Evolutionary conservation across 2,888 invertebrate species (phyloP).

Genomic region (Myopa tessellatipennis): DNA sequence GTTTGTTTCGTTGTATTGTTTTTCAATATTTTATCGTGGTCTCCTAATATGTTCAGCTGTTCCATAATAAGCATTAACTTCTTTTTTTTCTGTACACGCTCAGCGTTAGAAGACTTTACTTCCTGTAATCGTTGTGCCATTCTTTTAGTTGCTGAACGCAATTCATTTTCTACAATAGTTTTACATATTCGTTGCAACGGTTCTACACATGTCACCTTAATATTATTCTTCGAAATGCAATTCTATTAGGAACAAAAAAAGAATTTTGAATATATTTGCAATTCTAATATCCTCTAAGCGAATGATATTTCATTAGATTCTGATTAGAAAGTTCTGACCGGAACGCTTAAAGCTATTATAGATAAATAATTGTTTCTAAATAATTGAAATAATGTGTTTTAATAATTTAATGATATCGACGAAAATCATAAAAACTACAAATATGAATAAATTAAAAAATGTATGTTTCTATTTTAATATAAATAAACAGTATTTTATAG

Average conservation of each 20-base stretch:
- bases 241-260: not conserved
- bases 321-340: no score
- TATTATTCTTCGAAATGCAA: not conserved
- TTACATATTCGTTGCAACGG: not conserved
- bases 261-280: no score
- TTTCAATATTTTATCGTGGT: not conserved
- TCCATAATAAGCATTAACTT: constrained; percentile 1
- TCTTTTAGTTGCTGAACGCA: constrained; percentile 1
- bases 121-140: constrained; percentile 3
- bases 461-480: no score
- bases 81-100: not conserved
- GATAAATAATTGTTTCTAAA: not conserved
- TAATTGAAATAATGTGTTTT: not conserved
- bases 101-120: constrained; percentile 5
- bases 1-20: not conserved
- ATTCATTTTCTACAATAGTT: not conserved
- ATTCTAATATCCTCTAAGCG: no score
- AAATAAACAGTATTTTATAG: not conserved
- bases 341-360: not conserved
- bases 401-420: no score
- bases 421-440: no score
- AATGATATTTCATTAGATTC: no score
- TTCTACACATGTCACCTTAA: not conserved
- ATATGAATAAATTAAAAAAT: no score
- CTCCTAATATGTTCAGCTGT: constrained; percentile 7